These are phyloP conservation scores for Aplodontia rufa DNA, from an alignment of 2,113 vertebrate genomes.

Conservation along the genomic window DNA sequence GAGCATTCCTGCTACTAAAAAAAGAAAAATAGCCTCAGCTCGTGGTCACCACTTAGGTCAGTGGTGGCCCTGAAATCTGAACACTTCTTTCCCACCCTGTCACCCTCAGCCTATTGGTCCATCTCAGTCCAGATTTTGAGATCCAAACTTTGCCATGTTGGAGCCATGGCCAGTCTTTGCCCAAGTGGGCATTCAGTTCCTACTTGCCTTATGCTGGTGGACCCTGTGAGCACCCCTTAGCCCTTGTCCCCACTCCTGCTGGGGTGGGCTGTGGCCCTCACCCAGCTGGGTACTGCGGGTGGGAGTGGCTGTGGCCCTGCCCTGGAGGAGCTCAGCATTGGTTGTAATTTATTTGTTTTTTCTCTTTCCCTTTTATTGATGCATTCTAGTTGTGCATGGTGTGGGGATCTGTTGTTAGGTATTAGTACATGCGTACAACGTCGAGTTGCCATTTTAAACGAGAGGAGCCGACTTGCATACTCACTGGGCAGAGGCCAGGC, in stretches of 20 bases:
- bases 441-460: rapidly evolving
- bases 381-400: too few relatives aligned
- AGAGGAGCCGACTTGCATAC: rapidly evolving
- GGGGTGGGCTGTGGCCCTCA: neutral
- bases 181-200: neutral
- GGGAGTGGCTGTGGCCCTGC: neutral
- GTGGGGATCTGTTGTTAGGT: too few relatives aligned
- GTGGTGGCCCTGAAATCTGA: neutral
- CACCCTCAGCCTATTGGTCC: neutral
- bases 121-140: neutral
- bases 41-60: neutral
- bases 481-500: rapidly evolving
- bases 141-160: neutral
- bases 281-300: neutral
- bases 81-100: neutral
- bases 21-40: neutral
- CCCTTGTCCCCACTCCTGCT: neutral
- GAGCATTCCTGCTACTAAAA: too few relatives aligned
- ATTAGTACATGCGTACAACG: too few relatives aligned
- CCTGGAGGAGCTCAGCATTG: neutral
- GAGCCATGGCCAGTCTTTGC: neutral
- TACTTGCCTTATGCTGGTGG: neutral
- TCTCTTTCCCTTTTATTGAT: too few relatives aligned
- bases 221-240: neutral
- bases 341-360: too few relatives aligned